Conservation (phyloP, 2,797 vertebrate species). For the Prunella strophiata region DNA sequence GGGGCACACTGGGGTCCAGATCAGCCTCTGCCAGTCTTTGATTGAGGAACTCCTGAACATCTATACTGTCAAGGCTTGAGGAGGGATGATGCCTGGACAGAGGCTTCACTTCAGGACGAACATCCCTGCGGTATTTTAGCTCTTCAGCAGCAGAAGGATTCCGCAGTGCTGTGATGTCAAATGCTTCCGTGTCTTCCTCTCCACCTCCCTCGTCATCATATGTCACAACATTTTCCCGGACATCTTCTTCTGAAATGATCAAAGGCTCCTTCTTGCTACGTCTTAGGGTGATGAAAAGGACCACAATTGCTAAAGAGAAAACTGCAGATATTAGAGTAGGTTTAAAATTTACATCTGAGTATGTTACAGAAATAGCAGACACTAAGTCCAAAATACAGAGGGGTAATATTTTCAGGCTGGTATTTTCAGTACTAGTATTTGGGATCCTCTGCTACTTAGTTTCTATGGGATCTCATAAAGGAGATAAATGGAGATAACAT, state of each 20-base stretch:
- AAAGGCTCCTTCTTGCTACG: slow-evolving; percentile 95
- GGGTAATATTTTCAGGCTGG: background rate
- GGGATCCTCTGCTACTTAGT: background rate
- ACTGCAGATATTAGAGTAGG: slow-evolving; percentile 60
- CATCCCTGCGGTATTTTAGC: slow-evolving; percentile 89
- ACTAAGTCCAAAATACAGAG: background rate
- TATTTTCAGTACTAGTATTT: background rate
- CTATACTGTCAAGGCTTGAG: slow-evolving; percentile 80
- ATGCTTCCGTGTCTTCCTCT: slow-evolving; percentile 97
- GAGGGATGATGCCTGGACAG: slow-evolving; percentile 76
- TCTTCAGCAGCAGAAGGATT: slow-evolving; percentile 94
- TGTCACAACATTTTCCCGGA: slow-evolving; percentile 95
- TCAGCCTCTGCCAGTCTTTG: slow-evolving; percentile 93
- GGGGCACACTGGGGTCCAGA: slow-evolving; percentile 89
- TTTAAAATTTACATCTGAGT: slow-evolving; percentile 7
- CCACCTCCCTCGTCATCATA: slow-evolving; percentile 97
- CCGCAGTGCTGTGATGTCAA: slow-evolving; percentile 93
- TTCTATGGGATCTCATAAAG: background rate
- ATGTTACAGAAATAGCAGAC: background rate
- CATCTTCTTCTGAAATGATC: slow-evolving; percentile 95
- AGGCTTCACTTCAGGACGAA: slow-evolving; percentile 85
- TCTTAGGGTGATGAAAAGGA: slow-evolving; percentile 93
- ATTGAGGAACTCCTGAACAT: slow-evolving; percentile 91
- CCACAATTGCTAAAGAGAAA: slow-evolving; percentile 87
- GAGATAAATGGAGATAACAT: background rate